phyloP scores from a whole-genome alignment of 2,113 vertebrate species.

The Nestor notabilis region DNA sequence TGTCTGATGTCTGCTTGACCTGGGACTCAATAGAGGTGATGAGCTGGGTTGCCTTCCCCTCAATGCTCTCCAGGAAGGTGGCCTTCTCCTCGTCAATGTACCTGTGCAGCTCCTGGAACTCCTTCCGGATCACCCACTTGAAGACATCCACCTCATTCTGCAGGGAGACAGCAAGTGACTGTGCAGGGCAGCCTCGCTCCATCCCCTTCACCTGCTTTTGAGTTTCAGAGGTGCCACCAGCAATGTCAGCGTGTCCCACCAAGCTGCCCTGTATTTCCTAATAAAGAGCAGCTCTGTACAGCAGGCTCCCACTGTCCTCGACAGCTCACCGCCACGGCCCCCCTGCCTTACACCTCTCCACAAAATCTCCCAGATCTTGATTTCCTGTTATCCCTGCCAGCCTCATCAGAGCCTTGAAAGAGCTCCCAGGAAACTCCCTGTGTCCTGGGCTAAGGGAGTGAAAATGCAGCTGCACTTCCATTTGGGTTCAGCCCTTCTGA shows the following conservation, averaged over 20 bases:
- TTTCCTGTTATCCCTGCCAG: neutral
- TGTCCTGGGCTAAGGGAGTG: neutral
- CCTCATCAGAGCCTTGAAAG: neutral
- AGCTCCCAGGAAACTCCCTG: neutral
- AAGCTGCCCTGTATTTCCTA: neutral
- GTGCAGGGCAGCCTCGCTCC: neutral
- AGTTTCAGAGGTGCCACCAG: neutral
- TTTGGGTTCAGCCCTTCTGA: neutral
- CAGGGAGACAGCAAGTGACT: neutral
- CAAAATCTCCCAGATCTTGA: neutral
- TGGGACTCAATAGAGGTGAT: conserved; percentile 81
- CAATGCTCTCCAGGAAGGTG: conserved; percentile 75
- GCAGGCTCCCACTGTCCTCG: neutral
- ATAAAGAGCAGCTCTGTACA: neutral
- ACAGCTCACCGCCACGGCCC: neutral
- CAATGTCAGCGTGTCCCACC: neutral
- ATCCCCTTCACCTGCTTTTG: neutral
- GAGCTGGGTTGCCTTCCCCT: conserved; percentile 73
- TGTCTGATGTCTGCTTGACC: conserved; percentile 72
- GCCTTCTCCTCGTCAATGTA: conserved; percentile 84
- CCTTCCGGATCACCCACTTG: conserved; percentile 83
- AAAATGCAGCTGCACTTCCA: neutral
- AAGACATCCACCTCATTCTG: conserved; percentile 86
- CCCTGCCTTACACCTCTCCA: neutral
- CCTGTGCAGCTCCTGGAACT: conserved; percentile 83